Percentiles rank a stretch among this genome's conserved stretches.
Evolutionary conservation across 2,888 invertebrate species (phyloP).

Genomic region (Bunonema sp.): DNA sequence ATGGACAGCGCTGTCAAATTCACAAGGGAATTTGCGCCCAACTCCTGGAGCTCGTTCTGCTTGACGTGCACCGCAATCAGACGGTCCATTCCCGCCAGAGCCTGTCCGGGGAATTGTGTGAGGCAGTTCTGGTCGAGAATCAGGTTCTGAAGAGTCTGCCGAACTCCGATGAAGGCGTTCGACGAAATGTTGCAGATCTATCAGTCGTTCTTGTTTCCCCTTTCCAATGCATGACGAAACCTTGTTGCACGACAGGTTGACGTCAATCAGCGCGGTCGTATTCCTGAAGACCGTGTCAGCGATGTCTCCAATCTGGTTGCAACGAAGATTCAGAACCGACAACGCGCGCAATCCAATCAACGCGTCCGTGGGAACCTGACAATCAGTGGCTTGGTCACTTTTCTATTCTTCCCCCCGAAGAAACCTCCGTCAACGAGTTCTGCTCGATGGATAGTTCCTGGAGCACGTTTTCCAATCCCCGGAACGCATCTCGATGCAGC

Average conservation of each 20-base stretch:
- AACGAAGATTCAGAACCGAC: conserved; percentile 33
- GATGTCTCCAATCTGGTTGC: conserved; percentile 46
- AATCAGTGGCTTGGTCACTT: background rate
- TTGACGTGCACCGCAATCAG: conserved; percentile 41
- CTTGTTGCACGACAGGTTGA: conserved; percentile 43
- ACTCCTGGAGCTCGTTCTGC: conserved; percentile 28
- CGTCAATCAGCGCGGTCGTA: conserved; percentile 34
- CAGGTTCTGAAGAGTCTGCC: conserved; percentile 33
- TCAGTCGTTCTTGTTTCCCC: background rate
- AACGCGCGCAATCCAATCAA: conserved; percentile 23
- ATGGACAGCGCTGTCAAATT: conserved; percentile 33
- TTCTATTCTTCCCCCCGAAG: background rate
- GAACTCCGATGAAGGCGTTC: conserved; percentile 27
- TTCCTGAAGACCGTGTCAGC: conserved; percentile 28
- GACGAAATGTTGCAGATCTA: conserved; percentile 29
- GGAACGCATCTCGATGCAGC: conserved; percentile 44
- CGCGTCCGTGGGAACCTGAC: conserved; percentile 26
- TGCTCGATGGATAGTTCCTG: conserved; percentile 65
- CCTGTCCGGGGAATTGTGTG: conserved; percentile 25
- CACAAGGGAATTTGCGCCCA: no score
- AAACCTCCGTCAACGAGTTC: conserved; percentile 58
- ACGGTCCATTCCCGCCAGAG: conserved; percentile 30
- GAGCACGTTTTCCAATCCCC: conserved; percentile 63
- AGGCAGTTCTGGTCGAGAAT: conserved; percentile 42
- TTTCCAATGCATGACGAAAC: conserved; percentile 8